phyloP scores from a whole-genome alignment of 2,888 invertebrate species.

The Drosophila setosimentum region DNA sequence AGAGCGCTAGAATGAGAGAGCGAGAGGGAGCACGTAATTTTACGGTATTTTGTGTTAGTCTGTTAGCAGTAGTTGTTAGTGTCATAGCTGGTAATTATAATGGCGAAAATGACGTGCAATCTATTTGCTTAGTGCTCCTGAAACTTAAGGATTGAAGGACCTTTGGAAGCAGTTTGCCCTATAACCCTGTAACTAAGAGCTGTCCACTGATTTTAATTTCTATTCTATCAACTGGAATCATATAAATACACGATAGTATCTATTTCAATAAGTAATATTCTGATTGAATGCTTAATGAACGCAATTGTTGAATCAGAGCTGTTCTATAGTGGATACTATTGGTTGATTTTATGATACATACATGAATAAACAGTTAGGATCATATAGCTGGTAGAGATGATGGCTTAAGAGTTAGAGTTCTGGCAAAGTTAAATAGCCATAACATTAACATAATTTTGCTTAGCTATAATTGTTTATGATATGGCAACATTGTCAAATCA shows the following conservation, averaged over 20 bases:
- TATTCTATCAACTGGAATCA: neutral
- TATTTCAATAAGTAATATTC: neutral
- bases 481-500: neutral
- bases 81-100: slow-evolving; percentile 13
- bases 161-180: neutral
- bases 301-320: neutral
- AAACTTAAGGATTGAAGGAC: slow-evolving; percentile 1
- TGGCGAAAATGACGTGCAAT: slow-evolving; percentile 3
- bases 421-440: neutral
- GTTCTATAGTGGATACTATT: neutral
- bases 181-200: neutral
- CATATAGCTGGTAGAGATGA: neutral
- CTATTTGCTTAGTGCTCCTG: slow-evolving; percentile 1
- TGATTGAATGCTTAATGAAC: too few relatives aligned
- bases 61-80: slow-evolving; percentile 22
- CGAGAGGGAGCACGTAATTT: neutral
- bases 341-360: neutral
- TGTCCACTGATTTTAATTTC: neutral
- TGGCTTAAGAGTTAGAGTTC: neutral
- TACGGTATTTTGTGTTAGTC: slow-evolving; percentile 12
- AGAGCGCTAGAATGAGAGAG: neutral
- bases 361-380: neutral
- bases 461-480: neutral
- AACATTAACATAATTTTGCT: neutral
- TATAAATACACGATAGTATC: neutral